phyloP scores from a whole-genome alignment of 2,113 vertebrate genomes.

The Festucalex cinctus region DNA sequence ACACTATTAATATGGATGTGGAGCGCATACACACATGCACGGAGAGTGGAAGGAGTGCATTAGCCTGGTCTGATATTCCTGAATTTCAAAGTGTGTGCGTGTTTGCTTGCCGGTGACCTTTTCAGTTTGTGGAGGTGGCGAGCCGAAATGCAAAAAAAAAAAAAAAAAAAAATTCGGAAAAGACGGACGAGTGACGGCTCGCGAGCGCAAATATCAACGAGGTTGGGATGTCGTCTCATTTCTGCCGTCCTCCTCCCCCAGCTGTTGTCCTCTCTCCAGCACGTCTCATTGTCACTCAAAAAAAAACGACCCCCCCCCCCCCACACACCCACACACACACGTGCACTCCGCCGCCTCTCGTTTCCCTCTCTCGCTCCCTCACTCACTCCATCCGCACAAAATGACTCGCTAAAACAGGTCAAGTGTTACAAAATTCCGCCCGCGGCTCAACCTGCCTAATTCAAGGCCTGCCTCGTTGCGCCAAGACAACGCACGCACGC shows the following conservation, averaged over 20 bases:
- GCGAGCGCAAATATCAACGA: slow-evolving; percentile 28
- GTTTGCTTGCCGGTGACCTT: slow-evolving; percentile 49
- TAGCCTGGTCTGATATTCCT: slow-evolving; percentile 26
- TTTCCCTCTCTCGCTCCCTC: slow-evolving; percentile 17
- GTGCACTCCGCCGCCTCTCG: slow-evolving; percentile 8
- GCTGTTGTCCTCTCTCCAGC: slow-evolving; percentile 65
- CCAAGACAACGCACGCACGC: slow-evolving; percentile 20
- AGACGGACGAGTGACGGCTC: slow-evolving; percentile 23
- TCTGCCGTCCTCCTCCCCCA: slow-evolving; percentile 44
- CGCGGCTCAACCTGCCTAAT: slow-evolving; percentile 76
- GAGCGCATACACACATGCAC: slow-evolving; percentile 9
- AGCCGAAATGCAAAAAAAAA: slow-evolving; percentile 54
- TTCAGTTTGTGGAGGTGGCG: slow-evolving; percentile 52
- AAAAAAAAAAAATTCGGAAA: too few relatives aligned
- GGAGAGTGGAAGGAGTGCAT: slow-evolving; percentile 25
- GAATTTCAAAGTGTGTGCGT: slow-evolving; percentile 35
- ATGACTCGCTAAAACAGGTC: slow-evolving; percentile 79
- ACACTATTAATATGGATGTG: slow-evolving; percentile 55
- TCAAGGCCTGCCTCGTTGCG: slow-evolving; percentile 64
- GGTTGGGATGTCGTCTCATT: slow-evolving; percentile 50
- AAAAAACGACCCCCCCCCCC: slow-evolving; percentile 43
- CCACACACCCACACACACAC: slow-evolving; percentile 4
- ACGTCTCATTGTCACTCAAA: slow-evolving; percentile 63
- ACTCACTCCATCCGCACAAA: slow-evolving; percentile 63
- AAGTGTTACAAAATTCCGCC: slow-evolving; percentile 76